Percentiles rank a stretch among this genome's conserved stretches.
These are phyloP conservation scores for Thunnus albacares DNA, from an alignment of 2,797 vertebrate genomes.

Conservation along the genomic window DNA sequence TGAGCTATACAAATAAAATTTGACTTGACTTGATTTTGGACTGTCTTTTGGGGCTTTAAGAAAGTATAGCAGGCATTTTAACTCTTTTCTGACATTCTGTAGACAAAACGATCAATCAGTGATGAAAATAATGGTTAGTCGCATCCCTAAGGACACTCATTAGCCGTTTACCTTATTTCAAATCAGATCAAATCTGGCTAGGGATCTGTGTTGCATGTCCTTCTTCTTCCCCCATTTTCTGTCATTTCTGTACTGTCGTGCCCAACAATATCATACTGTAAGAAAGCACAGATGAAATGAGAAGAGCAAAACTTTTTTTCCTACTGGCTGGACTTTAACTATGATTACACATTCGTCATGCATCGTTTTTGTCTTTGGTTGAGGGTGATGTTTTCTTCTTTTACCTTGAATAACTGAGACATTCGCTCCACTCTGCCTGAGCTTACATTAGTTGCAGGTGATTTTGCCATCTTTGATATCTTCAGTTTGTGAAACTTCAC, in stretches of 20 bases:
- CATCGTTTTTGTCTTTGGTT: too few relatives aligned
- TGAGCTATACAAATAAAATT: background rate
- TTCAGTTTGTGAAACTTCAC: background rate
- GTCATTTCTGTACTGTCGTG: background rate
- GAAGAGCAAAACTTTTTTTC: background rate
- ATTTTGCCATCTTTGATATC: background rate
- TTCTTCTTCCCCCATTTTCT: constrained; percentile 10
- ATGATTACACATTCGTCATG: background rate
- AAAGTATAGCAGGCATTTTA: background rate
- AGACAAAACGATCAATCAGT: background rate
- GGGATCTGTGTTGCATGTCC: constrained; percentile 15
- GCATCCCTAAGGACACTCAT: background rate
- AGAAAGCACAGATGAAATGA: background rate
- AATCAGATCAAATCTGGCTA: constrained; percentile 14
- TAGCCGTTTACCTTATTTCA: background rate
- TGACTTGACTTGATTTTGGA: background rate
- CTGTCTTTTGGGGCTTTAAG: too few relatives aligned
- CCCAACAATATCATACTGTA: too few relatives aligned
- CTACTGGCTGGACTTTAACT: background rate
- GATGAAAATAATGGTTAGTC: too few relatives aligned
- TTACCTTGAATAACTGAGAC: background rate
- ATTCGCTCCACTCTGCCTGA: background rate
- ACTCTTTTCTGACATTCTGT: background rate
- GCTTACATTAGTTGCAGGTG: background rate
- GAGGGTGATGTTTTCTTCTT: background rate